Evolutionary conservation across 2,797 vertebrate genomes (phyloP).

Genomic region (Typhlichthys subterraneus): DNA sequence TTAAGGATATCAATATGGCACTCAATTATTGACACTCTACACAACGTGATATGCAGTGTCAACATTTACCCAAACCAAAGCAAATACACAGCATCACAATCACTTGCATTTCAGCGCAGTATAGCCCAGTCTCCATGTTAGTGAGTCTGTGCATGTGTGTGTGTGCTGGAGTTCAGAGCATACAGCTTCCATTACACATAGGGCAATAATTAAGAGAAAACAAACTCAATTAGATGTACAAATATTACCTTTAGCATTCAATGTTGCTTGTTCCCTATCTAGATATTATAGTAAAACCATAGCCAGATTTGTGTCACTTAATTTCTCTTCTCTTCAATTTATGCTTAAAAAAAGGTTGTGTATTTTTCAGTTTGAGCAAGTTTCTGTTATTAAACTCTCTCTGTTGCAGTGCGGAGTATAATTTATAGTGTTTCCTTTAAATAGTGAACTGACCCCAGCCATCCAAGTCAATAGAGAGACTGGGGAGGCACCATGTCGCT

Average conservation of each 20-base stretch:
- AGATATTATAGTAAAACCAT: no score
- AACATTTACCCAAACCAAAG: constrained; percentile 31
- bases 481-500: constrained; percentile 70
- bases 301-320: not conserved
- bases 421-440: constrained; percentile 78
- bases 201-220: constrained; percentile 50
- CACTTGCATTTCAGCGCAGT: not conserved
- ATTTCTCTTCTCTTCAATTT: constrained; percentile 30
- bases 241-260: constrained; percentile 46
- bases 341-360: constrained; percentile 23
- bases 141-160: constrained; percentile 3
- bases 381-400: constrained; percentile 63
- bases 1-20: no score
- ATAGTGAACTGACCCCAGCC: constrained; percentile 74
- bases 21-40: no score
- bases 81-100: not conserved
- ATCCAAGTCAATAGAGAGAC: constrained; percentile 69
- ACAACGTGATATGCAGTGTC: not conserved
- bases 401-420: constrained; percentile 54
- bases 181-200: constrained; percentile 33
- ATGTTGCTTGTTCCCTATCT: no score
- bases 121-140: not conserved
- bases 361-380: constrained; percentile 39
- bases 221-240: constrained; percentile 45
- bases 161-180: constrained; percentile 19